Base-by-base conservation (phyloP, 92 coral and sea anemone genomes). In the Phenganax marumi region DNA sequence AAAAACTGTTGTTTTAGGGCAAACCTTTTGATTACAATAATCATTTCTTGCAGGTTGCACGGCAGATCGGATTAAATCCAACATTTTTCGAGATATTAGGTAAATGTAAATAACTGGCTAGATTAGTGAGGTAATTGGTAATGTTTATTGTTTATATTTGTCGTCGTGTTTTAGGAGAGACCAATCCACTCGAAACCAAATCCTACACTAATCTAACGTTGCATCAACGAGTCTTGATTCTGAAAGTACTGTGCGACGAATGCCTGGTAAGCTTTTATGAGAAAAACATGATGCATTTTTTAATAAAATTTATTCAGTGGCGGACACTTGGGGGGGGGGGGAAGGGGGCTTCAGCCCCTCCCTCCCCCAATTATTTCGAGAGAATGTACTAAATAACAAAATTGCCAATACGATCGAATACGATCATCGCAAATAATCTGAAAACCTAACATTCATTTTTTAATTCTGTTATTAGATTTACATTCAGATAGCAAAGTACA, bases 191-290 rank as follows among this genome's bases (percentile, higher is more conserved):
- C 43, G 87, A 87, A 73, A 91, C 85, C 66, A 91, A 86, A 64
- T 86, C 93, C 26, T 96, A 90, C 77, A 39, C 90, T 63, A 88
- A 86, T 39, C 73, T 96, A 55, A 90, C 92, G 8, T 66, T 89
- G 0, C 93, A 92, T 69, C 97, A 92, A 21, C 96, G 99, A 70
- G 92, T 92, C 50, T 92, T 97, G 96, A 73, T 96, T 21, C 90
- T 96, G 26, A 96, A 96, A 82, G 85, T 93, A 53, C 69, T 96
- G 62, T 91, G 92, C 87, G 99, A 96, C 81, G 89, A 90, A 61
- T 90, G 95, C 74, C 84, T 96, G 90, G 99, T 96, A 77, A 87
- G 92, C 78, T 39, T 2, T 7, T 50, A 9, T 12, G 43, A 33
- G 43, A 33, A 33, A 33, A 33, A 5, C 5, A 2, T 33, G 43